Base-by-base conservation (phyloP, 2,797 vertebrate genomes). In the Lemur catta region DNA sequence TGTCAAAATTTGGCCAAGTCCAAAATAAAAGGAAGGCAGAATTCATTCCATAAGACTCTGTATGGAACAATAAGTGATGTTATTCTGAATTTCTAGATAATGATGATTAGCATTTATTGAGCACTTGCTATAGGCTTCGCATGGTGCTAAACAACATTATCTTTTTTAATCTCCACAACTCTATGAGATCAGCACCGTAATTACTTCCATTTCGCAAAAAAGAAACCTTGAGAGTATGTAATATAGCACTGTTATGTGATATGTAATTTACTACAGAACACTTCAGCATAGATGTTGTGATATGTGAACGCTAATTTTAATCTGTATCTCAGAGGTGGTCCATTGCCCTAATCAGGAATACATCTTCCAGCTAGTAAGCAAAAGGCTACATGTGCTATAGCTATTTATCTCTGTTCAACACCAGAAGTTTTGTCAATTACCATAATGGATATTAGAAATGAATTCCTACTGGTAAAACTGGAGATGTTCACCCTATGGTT, bases 21-120 rank as follows among this genome's bases (percentile, higher is more conserved):
- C n/a, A 41, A 84, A 94, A 69, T 65, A 59, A 93, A 92, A 84
- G 24, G 26, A 94, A 94, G 55, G 52, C 35, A 86, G 33, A 82
- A 74, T 22, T 91, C 55, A 71, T 67, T 89, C 52, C 14, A 65
- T 15, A 55, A 87, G 48, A 72, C 52, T 57, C 43, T 61, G 17
- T 24, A 48, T n/a, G n/a, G 20, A 81, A 88, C 3, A 65, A 11
- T 52, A 86, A 90, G 30, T 46, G n/a, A 71, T 35, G 7, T 13
- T 84, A 84, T 43, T 84, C 24, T 55, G 22, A 91, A 91, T 55
- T 71, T 84, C 52, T 75, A 89, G 38, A 75, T 71, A 75, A 82
- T 71, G 71, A 76, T 26, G 26, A 84, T 78, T 65, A 91, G 28
- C 33, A 41, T 57, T 93, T 63, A 92, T 52, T 8, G 30, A 90